Evolutionary conservation across 2,113 vertebrate species (phyloP).

Genomic region (Poicephalus gulielmi): DNA sequence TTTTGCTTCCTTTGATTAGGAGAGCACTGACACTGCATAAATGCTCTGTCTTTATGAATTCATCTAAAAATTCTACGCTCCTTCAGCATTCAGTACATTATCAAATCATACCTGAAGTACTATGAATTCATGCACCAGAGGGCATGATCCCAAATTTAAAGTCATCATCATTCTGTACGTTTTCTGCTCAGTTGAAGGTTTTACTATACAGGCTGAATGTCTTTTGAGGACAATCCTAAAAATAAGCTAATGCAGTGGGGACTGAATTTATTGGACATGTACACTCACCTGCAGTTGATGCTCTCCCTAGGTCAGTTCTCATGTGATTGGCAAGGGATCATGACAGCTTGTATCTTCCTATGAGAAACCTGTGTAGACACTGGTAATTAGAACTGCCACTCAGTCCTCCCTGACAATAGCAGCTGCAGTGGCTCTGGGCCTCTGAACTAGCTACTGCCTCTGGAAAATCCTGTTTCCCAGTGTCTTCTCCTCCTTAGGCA

Average conservation of each 20-base stretch:
- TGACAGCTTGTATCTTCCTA: constrained; percentile 74
- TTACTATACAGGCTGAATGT: constrained; percentile 45
- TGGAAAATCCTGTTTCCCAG: constrained; percentile 49
- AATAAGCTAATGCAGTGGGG: constrained; percentile 62
- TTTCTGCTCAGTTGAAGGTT: constrained; percentile 57
- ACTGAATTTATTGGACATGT: constrained; percentile 64
- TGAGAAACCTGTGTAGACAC: constrained; percentile 68
- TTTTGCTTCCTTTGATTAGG: constrained; percentile 18
- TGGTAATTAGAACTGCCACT: constrained; percentile 80
- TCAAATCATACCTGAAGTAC: constrained; percentile 25
- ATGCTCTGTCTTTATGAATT: background rate
- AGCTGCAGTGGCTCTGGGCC: constrained; percentile 36
- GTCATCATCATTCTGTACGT: constrained; percentile 45
- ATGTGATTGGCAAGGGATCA: constrained; percentile 74
- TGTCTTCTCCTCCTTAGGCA: constrained; percentile 31
- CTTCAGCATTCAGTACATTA: constrained; percentile 6
- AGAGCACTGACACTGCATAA: background rate
- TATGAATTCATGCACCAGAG: constrained; percentile 57
- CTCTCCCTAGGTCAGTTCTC: constrained; percentile 70
- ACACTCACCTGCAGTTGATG: constrained; percentile 46
- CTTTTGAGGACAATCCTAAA: constrained; percentile 64
- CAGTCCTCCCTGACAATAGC: constrained; percentile 55
- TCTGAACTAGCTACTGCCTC: constrained; percentile 62
- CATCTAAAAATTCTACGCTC: background rate
- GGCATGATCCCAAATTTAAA: constrained; percentile 65